Percentiles rank a stretch among this genome's conserved stretches.
Evolutionary conservation across 2,113 vertebrate genomes (phyloP).

Genomic region (Dasyprocta punctata): DNA sequence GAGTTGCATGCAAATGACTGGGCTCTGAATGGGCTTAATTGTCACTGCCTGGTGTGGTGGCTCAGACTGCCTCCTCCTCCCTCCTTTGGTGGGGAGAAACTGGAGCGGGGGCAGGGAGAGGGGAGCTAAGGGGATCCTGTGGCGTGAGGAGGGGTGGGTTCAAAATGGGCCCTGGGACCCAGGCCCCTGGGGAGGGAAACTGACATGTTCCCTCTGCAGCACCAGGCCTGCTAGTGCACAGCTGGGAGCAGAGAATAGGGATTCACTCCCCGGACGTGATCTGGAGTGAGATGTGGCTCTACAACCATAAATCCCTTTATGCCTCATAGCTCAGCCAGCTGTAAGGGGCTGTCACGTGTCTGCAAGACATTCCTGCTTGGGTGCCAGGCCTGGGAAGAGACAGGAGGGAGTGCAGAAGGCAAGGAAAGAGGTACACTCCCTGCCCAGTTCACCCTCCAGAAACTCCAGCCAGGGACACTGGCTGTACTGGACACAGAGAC

Average conservation of each 20-base stretch:
- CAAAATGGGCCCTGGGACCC: slow-evolving; percentile 68
- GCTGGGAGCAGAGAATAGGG: slow-evolving; percentile 83
- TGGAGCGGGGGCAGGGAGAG: not conserved
- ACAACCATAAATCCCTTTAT: slow-evolving; percentile 86
- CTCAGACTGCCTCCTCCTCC: slow-evolving; percentile 58
- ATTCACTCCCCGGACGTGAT: slow-evolving; percentile 82
- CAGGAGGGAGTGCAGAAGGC: not conserved
- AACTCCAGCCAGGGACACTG: not conserved
- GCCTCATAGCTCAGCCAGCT: slow-evolving; percentile 84
- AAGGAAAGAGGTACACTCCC: not conserved
- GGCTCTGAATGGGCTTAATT: slow-evolving; percentile 84
- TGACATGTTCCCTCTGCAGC: slow-evolving; percentile 81
- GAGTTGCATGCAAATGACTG: slow-evolving; percentile 88
- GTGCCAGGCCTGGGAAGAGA: not conserved
- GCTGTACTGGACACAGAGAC: not conserved
- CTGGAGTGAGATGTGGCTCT: slow-evolving; percentile 78
- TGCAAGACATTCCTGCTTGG: slow-evolving; percentile 50
- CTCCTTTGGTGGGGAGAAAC: not conserved
- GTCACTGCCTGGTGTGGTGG: slow-evolving; percentile 76
- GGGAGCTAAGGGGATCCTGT: slow-evolving; percentile 54
- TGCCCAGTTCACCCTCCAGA: not conserved
- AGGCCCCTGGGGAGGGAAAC: slow-evolving; percentile 69
- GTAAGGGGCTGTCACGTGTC: slow-evolving; percentile 77
- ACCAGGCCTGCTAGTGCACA: slow-evolving; percentile 82
- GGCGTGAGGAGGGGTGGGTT: slow-evolving; percentile 28